A percentile compares a stretch with the other conserved stretches of the same genome.
These are phyloP conservation scores for Sinella curviseta DNA, from an alignment of 1,140 invertebrate species.

Conservation along the genomic window DNA sequence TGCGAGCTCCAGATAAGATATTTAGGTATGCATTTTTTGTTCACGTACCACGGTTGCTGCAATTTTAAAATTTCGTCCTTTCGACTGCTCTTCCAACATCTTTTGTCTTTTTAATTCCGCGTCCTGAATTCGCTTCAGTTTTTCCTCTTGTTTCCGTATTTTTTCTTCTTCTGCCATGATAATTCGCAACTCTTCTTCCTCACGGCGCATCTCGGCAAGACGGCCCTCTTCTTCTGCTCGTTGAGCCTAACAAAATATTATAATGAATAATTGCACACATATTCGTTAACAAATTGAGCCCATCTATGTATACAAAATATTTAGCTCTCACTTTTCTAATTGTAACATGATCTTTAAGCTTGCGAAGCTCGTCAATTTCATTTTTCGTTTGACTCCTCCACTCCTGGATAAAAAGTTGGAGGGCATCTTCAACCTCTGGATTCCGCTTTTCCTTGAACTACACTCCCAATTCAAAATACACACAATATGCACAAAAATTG, in stretches of 20 bases:
- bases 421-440: constrained; percentile 1
- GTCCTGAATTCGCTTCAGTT: not conserved
- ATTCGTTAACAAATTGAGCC: not conserved
- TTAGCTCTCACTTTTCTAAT: constrained; percentile 1
- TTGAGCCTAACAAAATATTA: not conserved
- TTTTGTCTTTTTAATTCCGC: not conserved
- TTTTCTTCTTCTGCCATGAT: not conserved
- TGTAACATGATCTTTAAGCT: not conserved
- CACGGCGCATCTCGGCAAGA: not conserved
- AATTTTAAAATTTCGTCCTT: constrained; percentile 18
- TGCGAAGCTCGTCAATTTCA: constrained; percentile 12
- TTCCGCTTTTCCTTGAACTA: constrained; percentile 6
- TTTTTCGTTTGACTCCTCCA: constrained; percentile 7
- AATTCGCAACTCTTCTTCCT: not conserved
- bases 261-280: not conserved
- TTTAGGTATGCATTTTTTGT: not conserved
- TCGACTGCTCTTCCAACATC: constrained; percentile 10
- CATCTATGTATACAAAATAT: too few species aligned
- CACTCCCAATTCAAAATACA: too few species aligned
- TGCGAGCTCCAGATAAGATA: too few species aligned
- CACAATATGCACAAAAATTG: too few species aligned
- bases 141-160: not conserved
- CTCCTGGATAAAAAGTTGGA: constrained; percentile 5
- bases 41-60: not conserved
- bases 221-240: constrained; percentile 1